Percentiles rank a stretch among this genome's conserved stretches.
Evolutionary conservation across 1,140 invertebrate genomes (phyloP).

Genomic region (Diorhabda carinulata): DNA sequence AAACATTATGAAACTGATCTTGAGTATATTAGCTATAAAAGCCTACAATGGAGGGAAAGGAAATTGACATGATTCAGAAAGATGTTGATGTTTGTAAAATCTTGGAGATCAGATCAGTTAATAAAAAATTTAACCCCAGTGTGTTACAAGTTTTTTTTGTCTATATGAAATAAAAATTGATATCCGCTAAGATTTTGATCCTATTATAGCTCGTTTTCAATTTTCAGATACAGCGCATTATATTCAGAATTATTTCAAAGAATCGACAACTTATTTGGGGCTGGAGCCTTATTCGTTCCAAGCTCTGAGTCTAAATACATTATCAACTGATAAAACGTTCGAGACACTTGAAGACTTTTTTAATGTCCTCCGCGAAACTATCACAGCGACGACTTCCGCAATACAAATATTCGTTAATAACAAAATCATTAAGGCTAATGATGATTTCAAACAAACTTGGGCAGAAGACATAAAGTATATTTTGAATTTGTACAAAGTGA

Average conservation of each 20-base stretch:
- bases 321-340: background rate
- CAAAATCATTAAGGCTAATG: background rate
- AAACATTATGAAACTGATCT: no score
- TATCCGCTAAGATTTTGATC: no score
- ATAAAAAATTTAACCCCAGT: no score
- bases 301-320: background rate
- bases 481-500: conserved; percentile 12
- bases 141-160: no score
- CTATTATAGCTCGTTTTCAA: no score
- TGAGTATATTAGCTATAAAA: no score
- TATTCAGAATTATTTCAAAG: background rate
- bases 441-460: conserved; percentile 15
- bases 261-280: background rate
- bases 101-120: no score
- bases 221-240: background rate
- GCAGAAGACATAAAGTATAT: conserved; percentile 6
- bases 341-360: conserved; percentile 6
- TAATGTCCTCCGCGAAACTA: background rate
- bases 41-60: no score
- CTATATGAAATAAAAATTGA: no score
- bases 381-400: background rate
- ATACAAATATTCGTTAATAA: background rate
- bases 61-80: no score
- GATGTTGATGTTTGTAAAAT: no score
- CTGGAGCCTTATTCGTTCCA: background rate